These are phyloP conservation scores for Bagarius yarrelli DNA, from an alignment of 2,113 vertebrate species.

Conservation along the genomic window DNA sequence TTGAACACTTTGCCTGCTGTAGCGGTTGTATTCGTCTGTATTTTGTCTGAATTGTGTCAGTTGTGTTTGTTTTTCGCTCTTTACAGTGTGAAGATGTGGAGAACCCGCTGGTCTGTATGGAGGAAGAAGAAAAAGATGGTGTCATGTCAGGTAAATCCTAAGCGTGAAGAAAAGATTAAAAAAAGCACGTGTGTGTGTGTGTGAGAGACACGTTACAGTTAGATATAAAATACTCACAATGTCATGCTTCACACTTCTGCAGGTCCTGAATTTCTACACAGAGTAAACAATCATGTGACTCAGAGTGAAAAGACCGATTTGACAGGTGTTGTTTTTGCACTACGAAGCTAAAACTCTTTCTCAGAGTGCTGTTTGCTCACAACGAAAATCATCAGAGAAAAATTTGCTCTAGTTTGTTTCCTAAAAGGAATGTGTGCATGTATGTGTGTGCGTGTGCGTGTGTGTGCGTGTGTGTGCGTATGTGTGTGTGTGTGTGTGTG, in stretches of 20 bases:
- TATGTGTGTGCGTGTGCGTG: too few species aligned
- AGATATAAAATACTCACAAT: not conserved
- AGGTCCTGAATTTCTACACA: not conserved
- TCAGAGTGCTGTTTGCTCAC: too few species aligned
- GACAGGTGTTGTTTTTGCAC: not conserved
- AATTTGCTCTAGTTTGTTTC: too few species aligned
- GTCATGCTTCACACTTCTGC: not conserved
- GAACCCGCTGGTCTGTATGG: slow-evolving; percentile 41
- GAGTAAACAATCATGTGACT: not conserved
- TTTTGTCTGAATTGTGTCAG: not conserved
- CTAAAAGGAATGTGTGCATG: too few species aligned
- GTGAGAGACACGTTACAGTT: not conserved
- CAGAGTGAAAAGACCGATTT: not conserved
- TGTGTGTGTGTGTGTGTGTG: too few species aligned
- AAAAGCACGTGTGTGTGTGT: not conserved
- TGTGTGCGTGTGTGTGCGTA: too few species aligned
- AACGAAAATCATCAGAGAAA: too few species aligned
- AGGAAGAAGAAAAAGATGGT: slow-evolving; percentile 60
- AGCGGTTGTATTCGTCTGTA: not conserved
- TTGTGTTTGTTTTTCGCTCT: not conserved
- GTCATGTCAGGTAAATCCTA: slow-evolving; percentile 58
- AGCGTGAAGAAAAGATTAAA: not conserved
- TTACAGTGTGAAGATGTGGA: slow-evolving; percentile 55
- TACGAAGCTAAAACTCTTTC: not conserved
- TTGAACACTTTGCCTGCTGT: not conserved